Base-by-base conservation (phyloP, 2,797 vertebrate species). In the Sebastes matsubarae region DNA sequence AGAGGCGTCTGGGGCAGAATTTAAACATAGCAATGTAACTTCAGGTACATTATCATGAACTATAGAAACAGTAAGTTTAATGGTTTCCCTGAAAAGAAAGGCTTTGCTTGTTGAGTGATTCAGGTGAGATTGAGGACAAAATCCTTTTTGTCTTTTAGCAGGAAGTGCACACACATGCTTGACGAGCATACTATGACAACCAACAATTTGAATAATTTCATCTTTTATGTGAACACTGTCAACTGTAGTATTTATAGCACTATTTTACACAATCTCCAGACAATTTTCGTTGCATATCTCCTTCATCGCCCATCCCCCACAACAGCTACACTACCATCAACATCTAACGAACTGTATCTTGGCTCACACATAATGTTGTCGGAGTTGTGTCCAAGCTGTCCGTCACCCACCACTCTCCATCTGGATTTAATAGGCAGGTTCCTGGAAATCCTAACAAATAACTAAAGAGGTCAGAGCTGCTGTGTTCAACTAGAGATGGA, bases 391-490 rank as follows among this genome's bases (percentile, higher is more conserved):
- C 71, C 77, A 80, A 87, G 77, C 90, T 89, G 83, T 88, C 82
- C 36, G 9, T 92, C 90, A 89, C 67, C 85, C 67, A 82, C 84
- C 70, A 24, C 76, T 77, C 54, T 87, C 90, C 79, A 77, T 86
- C 83, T 89, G 79, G 79, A 83, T 85, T 86, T 74, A 82, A 79
- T 74, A 70, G 77, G 75, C 79, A 82, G 84, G 72, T 87, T 88
- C 64, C 74, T 79, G 76, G 68, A 87, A 84, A 86, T 72, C 79
- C 68, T 69, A 4, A 76, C 79, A 87, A 82, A 81, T 38, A 77
- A 32, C 55, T 13, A 69, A 32, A 55, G 57, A 74, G 82, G 85
- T 84, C 75, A 79, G 60, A 81, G 75, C 72, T 46, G 42, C 63
- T 42, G 67, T 71, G 71, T 65, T 76, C 29, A 69, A 80, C 60